These are phyloP conservation scores for Nannospalax galili DNA, from an alignment of 2,113 vertebrate species.

Conservation along the genomic window DNA sequence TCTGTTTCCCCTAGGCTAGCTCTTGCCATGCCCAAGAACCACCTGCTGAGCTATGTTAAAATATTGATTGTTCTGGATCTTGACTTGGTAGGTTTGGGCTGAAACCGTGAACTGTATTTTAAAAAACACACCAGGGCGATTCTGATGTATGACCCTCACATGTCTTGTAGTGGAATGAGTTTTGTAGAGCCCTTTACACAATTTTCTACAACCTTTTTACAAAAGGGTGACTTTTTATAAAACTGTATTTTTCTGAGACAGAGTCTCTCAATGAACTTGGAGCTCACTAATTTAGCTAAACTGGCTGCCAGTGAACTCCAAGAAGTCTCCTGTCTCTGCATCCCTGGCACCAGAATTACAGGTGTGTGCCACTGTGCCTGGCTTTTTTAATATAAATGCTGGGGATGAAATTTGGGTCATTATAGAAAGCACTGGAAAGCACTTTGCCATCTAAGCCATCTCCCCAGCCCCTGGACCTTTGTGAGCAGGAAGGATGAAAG, in stretches of 20 bases:
- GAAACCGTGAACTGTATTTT: background rate
- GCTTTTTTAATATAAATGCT: background rate
- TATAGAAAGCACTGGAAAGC: too few species aligned
- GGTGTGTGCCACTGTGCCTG: background rate
- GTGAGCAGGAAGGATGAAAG: background rate
- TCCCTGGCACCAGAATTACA: background rate
- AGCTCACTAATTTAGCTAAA: background rate
- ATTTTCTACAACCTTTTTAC: background rate
- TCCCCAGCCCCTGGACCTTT: background rate
- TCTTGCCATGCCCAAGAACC: background rate
- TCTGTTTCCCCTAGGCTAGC: background rate
- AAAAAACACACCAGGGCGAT: background rate
- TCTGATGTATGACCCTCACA: background rate
- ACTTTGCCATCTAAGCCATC: background rate
- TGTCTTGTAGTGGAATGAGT: background rate
- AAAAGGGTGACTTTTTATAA: background rate
- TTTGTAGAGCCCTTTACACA: background rate
- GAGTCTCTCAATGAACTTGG: background rate
- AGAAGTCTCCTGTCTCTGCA: background rate
- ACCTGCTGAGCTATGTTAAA: conserved; percentile 6
- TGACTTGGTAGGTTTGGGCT: background rate
- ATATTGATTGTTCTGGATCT: conserved; percentile 19
- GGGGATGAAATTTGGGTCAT: background rate
- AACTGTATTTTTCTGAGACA: background rate
- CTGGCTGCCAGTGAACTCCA: background rate